Conservation (phyloP, 2,888 invertebrate genomes). For the Hetaerina titia region DNA sequence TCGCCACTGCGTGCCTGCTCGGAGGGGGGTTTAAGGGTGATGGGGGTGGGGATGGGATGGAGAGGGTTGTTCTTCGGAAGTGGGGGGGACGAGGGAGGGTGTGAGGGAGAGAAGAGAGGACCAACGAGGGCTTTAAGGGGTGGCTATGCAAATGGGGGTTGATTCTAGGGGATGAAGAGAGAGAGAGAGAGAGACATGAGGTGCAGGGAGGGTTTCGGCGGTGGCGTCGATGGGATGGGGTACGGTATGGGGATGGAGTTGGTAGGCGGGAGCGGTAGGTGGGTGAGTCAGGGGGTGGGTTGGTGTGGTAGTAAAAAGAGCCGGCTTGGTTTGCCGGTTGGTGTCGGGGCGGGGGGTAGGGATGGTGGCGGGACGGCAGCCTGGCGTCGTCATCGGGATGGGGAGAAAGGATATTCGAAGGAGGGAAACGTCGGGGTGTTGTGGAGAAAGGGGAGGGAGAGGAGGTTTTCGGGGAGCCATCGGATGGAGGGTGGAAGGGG, state of each 20-base stretch:
- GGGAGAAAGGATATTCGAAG: too few relatives aligned
- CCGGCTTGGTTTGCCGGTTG: not conserved
- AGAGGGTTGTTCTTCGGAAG: not conserved
- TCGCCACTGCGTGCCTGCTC: too few relatives aligned
- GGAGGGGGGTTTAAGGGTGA: not conserved
- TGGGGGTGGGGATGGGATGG: not conserved
- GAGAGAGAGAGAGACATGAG: not conserved
- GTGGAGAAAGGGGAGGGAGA: too few relatives aligned
- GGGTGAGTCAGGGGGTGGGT: too few relatives aligned
- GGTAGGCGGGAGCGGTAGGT: not conserved
- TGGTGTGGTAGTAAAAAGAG: not conserved
- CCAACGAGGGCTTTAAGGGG: conserved; percentile 50
- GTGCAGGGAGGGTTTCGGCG: not conserved
- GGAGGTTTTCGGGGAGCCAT: too few relatives aligned
- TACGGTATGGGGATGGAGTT: not conserved
- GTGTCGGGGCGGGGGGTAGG: not conserved
- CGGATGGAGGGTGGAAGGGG: not conserved
- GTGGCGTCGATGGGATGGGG: not conserved
- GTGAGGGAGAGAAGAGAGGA: not conserved
- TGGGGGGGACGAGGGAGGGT: not conserved
- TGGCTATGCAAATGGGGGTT: conserved; percentile 62
- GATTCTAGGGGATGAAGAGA: conserved; percentile 6
- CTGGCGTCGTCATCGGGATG: not conserved
- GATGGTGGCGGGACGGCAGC: not conserved
- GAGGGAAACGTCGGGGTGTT: not conserved